These are phyloP conservation scores for Channa argus DNA, from an alignment of 2,113 vertebrate genomes.

Conservation along the genomic window DNA sequence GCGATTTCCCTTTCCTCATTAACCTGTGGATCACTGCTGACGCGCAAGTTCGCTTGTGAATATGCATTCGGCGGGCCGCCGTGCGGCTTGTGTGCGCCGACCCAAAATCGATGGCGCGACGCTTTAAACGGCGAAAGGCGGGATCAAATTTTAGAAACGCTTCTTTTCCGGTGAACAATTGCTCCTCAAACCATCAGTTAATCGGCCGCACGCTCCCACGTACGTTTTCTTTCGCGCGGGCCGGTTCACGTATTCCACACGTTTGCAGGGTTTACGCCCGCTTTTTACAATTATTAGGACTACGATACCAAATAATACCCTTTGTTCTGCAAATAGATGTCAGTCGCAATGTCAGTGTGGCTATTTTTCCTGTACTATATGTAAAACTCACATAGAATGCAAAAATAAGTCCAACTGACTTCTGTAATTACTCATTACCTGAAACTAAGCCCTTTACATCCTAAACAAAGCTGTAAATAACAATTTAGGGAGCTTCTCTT, in stretches of 20 bases:
- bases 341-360: too few species aligned
- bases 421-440: too few species aligned
- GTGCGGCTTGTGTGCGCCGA: conserved; percentile 17
- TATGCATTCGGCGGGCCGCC: conserved; percentile 65
- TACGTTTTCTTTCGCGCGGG: conserved; percentile 32
- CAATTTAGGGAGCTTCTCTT: too few species aligned
- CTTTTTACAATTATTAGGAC: too few species aligned
- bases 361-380: too few species aligned
- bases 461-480: too few species aligned
- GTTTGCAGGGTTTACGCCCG: too few species aligned
- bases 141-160: conserved; percentile 3
- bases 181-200: conserved; percentile 10
- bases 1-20: conserved; percentile 67
- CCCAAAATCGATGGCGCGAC: background rate
- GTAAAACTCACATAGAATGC: too few species aligned
- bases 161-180: background rate
- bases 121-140: conserved; percentile 15
- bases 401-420: too few species aligned
- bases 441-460: too few species aligned
- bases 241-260: conserved; percentile 39
- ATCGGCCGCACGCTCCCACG: conserved; percentile 1
- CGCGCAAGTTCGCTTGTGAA: conserved; percentile 54
- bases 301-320: too few species aligned
- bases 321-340: too few species aligned
- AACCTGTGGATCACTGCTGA: conserved; percentile 67